Evolutionary conservation across 2,797 vertebrate genomes (phyloP).

Genomic region (Garrulus glandarius): DNA sequence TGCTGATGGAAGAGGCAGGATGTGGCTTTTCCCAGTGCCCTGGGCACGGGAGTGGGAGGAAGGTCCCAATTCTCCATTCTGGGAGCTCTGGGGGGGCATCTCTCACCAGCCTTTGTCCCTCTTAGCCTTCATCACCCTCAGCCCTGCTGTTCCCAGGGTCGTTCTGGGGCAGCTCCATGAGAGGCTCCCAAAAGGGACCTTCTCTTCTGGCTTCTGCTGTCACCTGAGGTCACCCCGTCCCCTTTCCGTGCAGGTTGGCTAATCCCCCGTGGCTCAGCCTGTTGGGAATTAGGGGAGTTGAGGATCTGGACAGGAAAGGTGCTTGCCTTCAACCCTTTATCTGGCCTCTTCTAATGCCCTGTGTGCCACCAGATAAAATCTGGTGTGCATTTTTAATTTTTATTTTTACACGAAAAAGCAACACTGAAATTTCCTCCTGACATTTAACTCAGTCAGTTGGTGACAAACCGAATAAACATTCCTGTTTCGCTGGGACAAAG

Average conservation of each 20-base stretch:
- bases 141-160: background rate
- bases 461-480: constrained; percentile 40
- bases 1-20: background rate
- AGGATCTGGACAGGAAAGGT: background rate
- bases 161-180: background rate
- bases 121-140: background rate
- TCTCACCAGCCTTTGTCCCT: background rate
- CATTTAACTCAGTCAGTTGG: constrained; percentile 25
- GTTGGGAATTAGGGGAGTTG: background rate
- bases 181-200: background rate
- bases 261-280: background rate
- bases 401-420: background rate
- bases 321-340: background rate
- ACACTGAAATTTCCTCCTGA: constrained; percentile 34
- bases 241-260: background rate
- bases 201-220: background rate
- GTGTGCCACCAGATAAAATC: background rate
- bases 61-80: background rate
- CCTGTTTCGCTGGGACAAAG: background rate
- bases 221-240: background rate
- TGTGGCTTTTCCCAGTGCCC: background rate
- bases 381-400: background rate
- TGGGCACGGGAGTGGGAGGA: accelerated
- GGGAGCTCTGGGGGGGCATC: background rate
- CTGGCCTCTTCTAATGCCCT: background rate